Conservation (phyloP, 2,888 invertebrate genomes). For the Clusia tigrina region DNA sequence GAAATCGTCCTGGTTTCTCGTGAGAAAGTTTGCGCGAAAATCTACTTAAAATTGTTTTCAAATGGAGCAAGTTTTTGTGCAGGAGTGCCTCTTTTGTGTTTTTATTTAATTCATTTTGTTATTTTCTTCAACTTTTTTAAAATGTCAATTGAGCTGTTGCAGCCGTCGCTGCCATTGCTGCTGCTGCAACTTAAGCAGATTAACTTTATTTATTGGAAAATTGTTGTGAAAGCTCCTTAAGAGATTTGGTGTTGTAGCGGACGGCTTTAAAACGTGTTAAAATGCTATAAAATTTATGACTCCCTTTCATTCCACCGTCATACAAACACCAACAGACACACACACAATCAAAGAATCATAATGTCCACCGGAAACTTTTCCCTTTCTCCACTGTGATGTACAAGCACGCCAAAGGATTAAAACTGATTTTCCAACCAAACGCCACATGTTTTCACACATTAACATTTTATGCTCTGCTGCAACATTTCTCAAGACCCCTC, state of each 20-base stretch:
- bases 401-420: slow-evolving; percentile 18
- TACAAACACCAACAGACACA: neutral
- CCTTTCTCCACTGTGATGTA: neutral
- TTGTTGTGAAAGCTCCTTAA: slow-evolving; percentile 22
- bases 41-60: slow-evolving; percentile 54
- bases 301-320: neutral
- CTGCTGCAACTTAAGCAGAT: slow-evolving; percentile 31
- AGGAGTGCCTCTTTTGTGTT: neutral
- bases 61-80: neutral
- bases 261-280: neutral
- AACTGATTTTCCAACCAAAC: slow-evolving; percentile 22
- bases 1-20: neutral
- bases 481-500: slow-evolving; percentile 34
- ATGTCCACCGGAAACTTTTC: neutral
- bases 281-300: neutral
- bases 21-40: slow-evolving; percentile 26
- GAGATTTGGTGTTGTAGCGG: neutral
- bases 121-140: slow-evolving; percentile 29
- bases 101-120: neutral
- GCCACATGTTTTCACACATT: slow-evolving; percentile 40
- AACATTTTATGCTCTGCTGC: slow-evolving; percentile 31
- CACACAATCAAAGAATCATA: neutral
- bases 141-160: too few species aligned
- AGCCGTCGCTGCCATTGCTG: neutral
- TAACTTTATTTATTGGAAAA: slow-evolving; percentile 35